These are phyloP conservation scores for Rhinoraja longicauda DNA, from an alignment of 2,797 vertebrate genomes.

Conservation along the genomic window DNA sequence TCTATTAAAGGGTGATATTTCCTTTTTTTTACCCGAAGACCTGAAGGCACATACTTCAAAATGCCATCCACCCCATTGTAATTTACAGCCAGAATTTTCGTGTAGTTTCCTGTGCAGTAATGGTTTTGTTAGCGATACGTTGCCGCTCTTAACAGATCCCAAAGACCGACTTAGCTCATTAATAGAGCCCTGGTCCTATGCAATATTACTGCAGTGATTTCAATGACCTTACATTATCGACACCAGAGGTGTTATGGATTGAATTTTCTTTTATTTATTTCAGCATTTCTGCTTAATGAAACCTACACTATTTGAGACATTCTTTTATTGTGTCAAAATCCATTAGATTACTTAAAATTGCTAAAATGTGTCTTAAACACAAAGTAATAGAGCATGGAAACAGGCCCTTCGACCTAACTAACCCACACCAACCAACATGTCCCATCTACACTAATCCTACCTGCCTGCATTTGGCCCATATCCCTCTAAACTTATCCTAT, in stretches of 20 bases:
- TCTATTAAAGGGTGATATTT: not conserved
- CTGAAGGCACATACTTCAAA: not conserved
- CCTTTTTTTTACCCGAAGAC: not conserved
- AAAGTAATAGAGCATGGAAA: too few relatives aligned
- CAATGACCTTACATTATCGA: not conserved
- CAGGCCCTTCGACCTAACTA: too few relatives aligned
- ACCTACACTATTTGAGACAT: not conserved
- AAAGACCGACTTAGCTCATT: not conserved
- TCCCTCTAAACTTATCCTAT: too few relatives aligned
- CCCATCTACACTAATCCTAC: too few relatives aligned
- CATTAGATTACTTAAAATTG: not conserved
- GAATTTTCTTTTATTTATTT: not conserved
- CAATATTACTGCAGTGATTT: not conserved
- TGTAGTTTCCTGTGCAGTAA: not conserved
- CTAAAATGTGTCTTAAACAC: not conserved
- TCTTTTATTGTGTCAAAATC: not conserved
- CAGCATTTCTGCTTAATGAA: not conserved
- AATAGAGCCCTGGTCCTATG: not conserved
- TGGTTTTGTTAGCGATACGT: not conserved
- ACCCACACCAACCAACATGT: too few relatives aligned
- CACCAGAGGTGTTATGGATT: not conserved
- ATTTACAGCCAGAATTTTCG: not conserved
- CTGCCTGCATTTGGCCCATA: too few relatives aligned
- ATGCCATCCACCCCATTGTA: not conserved
- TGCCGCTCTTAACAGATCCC: not conserved